A percentile compares a stretch with the other conserved stretches of the same genome.
Conservation (phyloP, 1,140 invertebrate species). For the Stenopsyche tienmushanensis region DNA sequence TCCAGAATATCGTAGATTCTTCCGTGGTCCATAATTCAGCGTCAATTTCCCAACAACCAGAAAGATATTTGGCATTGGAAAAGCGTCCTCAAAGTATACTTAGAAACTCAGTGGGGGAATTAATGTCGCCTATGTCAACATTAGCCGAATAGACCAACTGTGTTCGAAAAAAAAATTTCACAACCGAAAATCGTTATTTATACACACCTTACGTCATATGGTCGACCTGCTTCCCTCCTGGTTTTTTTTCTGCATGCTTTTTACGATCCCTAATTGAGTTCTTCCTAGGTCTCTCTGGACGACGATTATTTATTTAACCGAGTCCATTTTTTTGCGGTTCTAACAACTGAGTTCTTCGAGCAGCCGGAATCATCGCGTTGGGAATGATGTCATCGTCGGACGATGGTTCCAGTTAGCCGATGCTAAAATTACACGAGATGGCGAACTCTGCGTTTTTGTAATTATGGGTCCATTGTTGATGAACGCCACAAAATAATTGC, state of each 20-base stretch:
- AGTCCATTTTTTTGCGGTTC: neutral
- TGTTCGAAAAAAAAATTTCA: constrained; percentile 4
- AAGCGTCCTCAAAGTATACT: no score
- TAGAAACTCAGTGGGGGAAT: neutral
- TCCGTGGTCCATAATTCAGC: no score
- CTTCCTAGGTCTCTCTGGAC: neutral
- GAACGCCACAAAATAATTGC: no score
- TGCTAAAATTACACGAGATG: neutral
- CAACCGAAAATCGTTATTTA: constrained; percentile 17
- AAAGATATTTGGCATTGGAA: neutral
- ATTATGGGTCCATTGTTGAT: no score
- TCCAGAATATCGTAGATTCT: no score
- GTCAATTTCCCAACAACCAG: no score
- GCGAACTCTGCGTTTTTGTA: no score
- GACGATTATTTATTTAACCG: constrained; percentile 10
- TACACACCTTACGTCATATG: constrained; percentile 15
- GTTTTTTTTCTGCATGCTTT: constrained; percentile 12
- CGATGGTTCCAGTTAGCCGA: neutral
- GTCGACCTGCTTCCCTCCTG: constrained; percentile 12
- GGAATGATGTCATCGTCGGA: neutral
- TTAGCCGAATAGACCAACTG: constrained; percentile 2
- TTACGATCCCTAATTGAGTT: constrained; percentile 3
- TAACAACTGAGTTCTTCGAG: neutral
- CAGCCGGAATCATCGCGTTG: neutral
- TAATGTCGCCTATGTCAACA: constrained; percentile 17